Base-by-base conservation (phyloP, 2,113 vertebrate genomes). In the Hucho hucho region DNA sequence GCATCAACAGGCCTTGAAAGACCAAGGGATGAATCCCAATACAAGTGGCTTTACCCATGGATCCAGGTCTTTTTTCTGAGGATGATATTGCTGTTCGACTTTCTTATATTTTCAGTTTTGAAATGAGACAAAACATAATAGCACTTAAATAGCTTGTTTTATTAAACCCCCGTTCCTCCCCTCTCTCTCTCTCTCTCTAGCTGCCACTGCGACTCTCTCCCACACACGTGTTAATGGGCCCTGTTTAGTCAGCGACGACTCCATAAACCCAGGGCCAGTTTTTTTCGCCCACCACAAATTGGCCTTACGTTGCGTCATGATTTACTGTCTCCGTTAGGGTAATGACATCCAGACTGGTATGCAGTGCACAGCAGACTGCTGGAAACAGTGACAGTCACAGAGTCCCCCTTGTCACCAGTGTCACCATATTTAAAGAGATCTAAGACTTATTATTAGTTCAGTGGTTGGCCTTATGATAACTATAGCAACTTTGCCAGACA, bases 261-360 rank as follows among this genome's bases (percentile, higher is more conserved):
- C 86, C 70, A 89, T 90, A 92, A 91, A 90, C 80, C 76, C 85
- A 86, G 77, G 80, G 78, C 84, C 84, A 79, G 77, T 75, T 83
- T 79, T 78, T 78, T 71, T 87, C 76, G 70, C 59, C 69, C 80
- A 88, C 91, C 92, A 89, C 91, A 93, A 93, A 93, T 91, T 92
- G 91, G 89, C 80, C 87, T 91, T 91, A 87, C 85, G 91, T 85
- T 84, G 88, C 81, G 83, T 92, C 87, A 89, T 91, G 89, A 92
- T 92, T 92, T 92, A 93, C 88, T 87, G 87, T 89, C 91, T 92
- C 90, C 87, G 87, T 91, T 92, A 90, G 82, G 90, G 87, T 94
- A 93, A 93, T 93, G 89, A 89, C 82, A 89, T 89, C 83, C 92
- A 93, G 89, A 92, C 87, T 84, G 79, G 84, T 9, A 72, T 84